Base-by-base conservation (phyloP, 2,888 invertebrate genomes). In the Nymphalis urticae region DNA sequence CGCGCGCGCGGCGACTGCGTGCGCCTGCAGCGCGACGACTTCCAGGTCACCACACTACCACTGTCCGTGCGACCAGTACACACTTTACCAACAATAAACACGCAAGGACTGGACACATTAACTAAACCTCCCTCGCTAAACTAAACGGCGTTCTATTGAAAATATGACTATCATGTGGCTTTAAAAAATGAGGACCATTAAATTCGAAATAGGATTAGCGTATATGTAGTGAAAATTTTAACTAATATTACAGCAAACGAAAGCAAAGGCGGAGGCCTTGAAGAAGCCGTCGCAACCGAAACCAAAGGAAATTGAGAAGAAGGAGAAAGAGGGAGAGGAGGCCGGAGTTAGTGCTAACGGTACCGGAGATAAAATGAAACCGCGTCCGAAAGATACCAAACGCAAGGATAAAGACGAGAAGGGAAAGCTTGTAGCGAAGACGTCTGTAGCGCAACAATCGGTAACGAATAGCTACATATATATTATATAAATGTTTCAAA, bases 1-100 rank as follows among this genome's bases (percentile, higher is more conserved):
- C 94, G 96, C 71, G 96, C 96, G 0, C 94, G 97, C 60, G 96
- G 96, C 70, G 96, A 96, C 80, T 96, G 96, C 62, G 94, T 96
- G 0, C 94, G 95, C 51, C 88, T 94, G 24, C 94, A 96, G 76
- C 93, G 96, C 17, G 95, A 96, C 68, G 96, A 96, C 81, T 94
- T 95, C 83, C 93, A 94, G 87, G 94, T 94, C 77, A 21, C 8
- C 2, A 4, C 10, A 5, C 48, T 48, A n/a, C 27, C 27, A 1
- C 27, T 32, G 27, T 32, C 27, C 27, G 0, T 32, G 6, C 27
- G 0, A 6, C 27, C 27, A 6, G 6, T 32, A 32, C 6, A 42
- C 42, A 36, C 36, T 8, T 9, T 36, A 10, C 8, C 36, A 8
- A 10, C 42, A 13, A 13, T 42, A 13, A 10, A 42, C 42, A 3